Conservation (phyloP, 2,797 vertebrate genomes). For the Anabacerthia variegaticeps region DNA sequence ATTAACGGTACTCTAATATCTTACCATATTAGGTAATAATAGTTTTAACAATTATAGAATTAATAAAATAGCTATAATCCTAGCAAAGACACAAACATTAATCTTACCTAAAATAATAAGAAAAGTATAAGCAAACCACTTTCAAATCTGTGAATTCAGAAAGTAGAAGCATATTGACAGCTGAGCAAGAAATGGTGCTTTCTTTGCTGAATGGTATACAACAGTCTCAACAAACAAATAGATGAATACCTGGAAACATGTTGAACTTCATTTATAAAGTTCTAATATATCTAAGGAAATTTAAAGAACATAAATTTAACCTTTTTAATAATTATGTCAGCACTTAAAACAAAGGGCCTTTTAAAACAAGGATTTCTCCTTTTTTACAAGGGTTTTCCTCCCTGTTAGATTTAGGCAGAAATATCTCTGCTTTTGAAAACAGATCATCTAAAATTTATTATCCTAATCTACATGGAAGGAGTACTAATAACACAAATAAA, state of each 20-base stretch:
- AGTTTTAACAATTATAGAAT: not conserved
- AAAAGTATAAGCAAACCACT: not conserved
- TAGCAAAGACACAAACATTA: not conserved
- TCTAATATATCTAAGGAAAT: constrained; percentile 39
- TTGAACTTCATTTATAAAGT: not conserved
- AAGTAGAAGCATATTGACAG: not conserved
- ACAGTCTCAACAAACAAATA: not conserved
- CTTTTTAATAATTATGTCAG: constrained; percentile 39
- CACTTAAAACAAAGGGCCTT: constrained; percentile 47
- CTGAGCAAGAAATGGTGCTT: not conserved
- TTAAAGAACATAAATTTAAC: constrained; percentile 35
- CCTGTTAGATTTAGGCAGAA: constrained; percentile 41
- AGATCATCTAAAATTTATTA: constrained; percentile 63
- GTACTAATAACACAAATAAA: constrained; percentile 25
- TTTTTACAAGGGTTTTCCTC: constrained; percentile 40
- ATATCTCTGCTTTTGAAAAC: constrained; percentile 53
- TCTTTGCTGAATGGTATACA: not conserved
- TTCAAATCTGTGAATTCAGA: not conserved
- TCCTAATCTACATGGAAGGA: constrained; percentile 10
- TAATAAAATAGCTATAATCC: not conserved
- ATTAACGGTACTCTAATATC: not conserved
- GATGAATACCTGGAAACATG: not conserved
- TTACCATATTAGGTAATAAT: not conserved
- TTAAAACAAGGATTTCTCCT: constrained; percentile 17
- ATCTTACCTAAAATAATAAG: not conserved